Base-by-base conservation (phyloP, 2,113 vertebrate species). In the Cynocephalus volans region DNA sequence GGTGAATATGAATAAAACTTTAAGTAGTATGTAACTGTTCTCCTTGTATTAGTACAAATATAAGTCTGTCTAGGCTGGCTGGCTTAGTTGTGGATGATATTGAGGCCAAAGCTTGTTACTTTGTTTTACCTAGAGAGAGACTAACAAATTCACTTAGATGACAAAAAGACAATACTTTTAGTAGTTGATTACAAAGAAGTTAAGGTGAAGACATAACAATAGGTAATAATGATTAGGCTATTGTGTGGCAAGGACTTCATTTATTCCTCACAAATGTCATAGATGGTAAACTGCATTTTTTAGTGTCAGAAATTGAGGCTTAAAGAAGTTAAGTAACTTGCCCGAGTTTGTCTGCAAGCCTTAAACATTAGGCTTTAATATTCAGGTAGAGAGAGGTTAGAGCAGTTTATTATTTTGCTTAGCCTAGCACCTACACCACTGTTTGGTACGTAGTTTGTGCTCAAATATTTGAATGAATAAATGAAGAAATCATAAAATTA, bases 261-360 rank as follows among this genome's bases (percentile, higher is more conserved):
- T 94, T 85, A 97, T 67, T 56, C 24, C 58, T 96, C 48, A 54
- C 12, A 93, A 19, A 60, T 70, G 67, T 77, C 5, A 33, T 90
- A 50, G 73, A 86, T 72, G 28, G 12, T 83, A 65, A 95, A 76
- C 21, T 64, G 56, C 28, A 33, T 58, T 96, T 90, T 95, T 92
- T 67, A 73, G 31, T 73, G 48, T 87, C 18, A 60, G 45, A 80
- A 95, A 73, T 77, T 69, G 50, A 95, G 26, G 31, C 52, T 93
- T 93, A 69, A 93, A 65, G 23, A 93, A 82, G 36, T 93, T 95
- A 70, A 65, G 23, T 81, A 90, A 75, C 6, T 90, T 95, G 62
- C 14, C 72, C 9, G 80, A 60, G n/a, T 88, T 95, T 92, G n/a
- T 82, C 48, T 85, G 28, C 14, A 94, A 67, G 70, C 10, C 11